Conservation (phyloP, 92 coral and sea anemone species). For the Paramuricea clavata region DNA sequence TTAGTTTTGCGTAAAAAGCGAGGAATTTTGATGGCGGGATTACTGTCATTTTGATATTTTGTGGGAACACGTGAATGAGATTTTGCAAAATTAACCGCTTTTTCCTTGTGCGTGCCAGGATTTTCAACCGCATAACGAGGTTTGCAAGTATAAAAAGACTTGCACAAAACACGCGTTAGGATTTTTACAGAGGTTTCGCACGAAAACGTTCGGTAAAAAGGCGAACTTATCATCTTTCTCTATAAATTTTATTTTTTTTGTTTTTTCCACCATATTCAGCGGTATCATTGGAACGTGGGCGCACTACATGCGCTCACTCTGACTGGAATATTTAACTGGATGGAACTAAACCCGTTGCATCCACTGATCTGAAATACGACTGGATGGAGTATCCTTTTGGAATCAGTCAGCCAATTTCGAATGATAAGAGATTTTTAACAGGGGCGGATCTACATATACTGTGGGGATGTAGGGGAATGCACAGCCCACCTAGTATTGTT, state of each 20-base stretch:
- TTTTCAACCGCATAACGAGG: neutral
- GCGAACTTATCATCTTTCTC: neutral
- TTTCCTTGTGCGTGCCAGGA: neutral
- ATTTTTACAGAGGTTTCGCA: neutral
- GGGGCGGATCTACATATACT: too few relatives aligned
- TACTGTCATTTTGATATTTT: neutral
- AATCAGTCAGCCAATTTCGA: too few relatives aligned
- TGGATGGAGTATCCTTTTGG: too few relatives aligned
- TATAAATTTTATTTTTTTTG: neutral
- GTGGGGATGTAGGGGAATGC: too few relatives aligned
- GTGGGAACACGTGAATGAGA: neutral
- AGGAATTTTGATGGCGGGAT: slow-evolving; percentile 22
- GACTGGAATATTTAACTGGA: neutral
- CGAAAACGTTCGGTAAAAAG: neutral
- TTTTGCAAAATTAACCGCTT: neutral
- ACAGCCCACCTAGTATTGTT: too few relatives aligned
- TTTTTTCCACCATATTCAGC: slow-evolving; percentile 6
- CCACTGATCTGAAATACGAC: too few relatives aligned
- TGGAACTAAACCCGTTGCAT: too few relatives aligned
- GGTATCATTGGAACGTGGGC: neutral
- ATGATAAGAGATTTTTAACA: too few relatives aligned
- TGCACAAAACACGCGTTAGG: neutral
- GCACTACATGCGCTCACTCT: neutral
- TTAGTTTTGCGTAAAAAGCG: slow-evolving; percentile 34
- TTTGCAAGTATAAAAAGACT: neutral